Conservation (phyloP, 2,797 vertebrate genomes). For the Eremophila alpestris region DNA sequence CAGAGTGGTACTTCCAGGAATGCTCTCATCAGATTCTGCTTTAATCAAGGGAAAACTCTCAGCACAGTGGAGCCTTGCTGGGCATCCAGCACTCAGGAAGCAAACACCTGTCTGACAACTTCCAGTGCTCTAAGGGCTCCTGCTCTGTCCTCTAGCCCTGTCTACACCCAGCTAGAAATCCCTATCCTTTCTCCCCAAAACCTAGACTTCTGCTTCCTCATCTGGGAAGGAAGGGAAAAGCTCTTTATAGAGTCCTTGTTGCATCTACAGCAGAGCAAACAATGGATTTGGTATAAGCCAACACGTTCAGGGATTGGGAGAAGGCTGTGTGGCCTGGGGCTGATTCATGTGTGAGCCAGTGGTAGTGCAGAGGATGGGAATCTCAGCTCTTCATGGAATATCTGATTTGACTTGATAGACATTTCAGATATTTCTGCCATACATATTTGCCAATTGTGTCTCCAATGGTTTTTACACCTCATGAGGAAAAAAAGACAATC, state of each 20-base stretch:
- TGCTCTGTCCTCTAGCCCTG: background rate
- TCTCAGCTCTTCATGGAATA: background rate
- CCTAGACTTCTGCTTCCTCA: background rate
- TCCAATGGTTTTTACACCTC: background rate
- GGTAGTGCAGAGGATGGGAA: background rate
- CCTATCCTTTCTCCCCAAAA: background rate
- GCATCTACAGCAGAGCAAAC: background rate
- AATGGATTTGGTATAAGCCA: background rate
- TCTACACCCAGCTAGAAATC: background rate
- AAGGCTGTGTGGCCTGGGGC: background rate
- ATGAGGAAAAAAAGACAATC: background rate
- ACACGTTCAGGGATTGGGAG: fast-evolving
- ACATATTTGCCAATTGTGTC: background rate
- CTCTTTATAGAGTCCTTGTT: background rate
- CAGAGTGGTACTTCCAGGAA: constrained; percentile 40
- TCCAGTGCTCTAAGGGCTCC: background rate
- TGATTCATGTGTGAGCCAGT: background rate
- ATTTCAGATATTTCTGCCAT: background rate
- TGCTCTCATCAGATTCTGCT: background rate
- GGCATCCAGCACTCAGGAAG: background rate
- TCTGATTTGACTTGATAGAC: background rate
- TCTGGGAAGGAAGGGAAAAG: background rate
- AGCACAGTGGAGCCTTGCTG: background rate
- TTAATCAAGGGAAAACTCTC: background rate
- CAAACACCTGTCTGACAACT: background rate